Evolutionary conservation across 2,888 invertebrate genomes (phyloP).

Genomic region (Odontothrips loti): DNA sequence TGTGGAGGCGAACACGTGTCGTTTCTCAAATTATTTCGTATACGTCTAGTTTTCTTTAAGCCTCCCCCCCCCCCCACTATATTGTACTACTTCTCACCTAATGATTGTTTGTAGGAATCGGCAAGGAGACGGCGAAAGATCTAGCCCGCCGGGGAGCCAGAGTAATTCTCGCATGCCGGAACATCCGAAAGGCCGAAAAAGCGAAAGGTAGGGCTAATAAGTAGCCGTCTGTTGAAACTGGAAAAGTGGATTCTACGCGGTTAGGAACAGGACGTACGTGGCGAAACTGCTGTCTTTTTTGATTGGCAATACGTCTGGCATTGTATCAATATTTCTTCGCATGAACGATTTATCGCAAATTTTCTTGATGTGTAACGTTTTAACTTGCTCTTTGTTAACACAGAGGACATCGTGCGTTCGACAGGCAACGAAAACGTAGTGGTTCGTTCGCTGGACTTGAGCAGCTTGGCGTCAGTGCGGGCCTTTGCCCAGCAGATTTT

Average conservation of each 20-base stretch:
- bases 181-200: slow-evolving; percentile 65
- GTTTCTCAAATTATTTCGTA: too few species aligned
- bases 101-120: slow-evolving; percentile 55
- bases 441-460: slow-evolving; percentile 71
- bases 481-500: slow-evolving; percentile 79
- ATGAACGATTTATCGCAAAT: too few species aligned
- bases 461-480: slow-evolving; percentile 71
- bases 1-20: too few species aligned
- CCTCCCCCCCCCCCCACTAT: background rate
- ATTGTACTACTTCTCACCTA: slow-evolving; percentile 32
- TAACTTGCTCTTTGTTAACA: slow-evolving; percentile 40
- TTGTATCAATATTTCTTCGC: too few species aligned
- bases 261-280: too few species aligned
- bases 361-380: background rate
- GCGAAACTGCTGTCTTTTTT: too few species aligned
- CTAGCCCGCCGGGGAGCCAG: slow-evolving; percentile 71
- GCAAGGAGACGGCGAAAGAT: slow-evolving; percentile 72
- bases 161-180: slow-evolving; percentile 82
- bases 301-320: too few species aligned
- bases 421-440: slow-evolving; percentile 67
- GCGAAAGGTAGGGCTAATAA: slow-evolving; percentile 56
- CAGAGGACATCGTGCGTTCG: slow-evolving; percentile 65
- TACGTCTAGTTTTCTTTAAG: background rate
- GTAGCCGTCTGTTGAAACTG: too few species aligned
- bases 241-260: too few species aligned